Base-by-base conservation (phyloP, 2,113 vertebrate genomes). In the Drymodes brunneopygia region DNA sequence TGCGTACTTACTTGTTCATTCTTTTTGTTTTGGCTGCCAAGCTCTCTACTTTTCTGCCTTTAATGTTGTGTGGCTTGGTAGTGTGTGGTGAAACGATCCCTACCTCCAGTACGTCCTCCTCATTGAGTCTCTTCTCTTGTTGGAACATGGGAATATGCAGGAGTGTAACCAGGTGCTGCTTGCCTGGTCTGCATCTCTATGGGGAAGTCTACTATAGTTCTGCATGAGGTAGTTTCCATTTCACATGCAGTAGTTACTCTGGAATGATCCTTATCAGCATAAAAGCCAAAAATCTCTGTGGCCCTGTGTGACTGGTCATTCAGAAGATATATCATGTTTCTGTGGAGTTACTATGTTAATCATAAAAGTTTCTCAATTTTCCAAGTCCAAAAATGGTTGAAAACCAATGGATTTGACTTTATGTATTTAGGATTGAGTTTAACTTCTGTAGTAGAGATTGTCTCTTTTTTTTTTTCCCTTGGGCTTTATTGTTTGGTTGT, bases 131-230 rank as follows among this genome's bases (percentile, higher is more conserved):
- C 48, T 40, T 48, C 6, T 48, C 20, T 19, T 11, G 12, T 18
- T 44, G 51, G 47, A 29, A 11, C 11, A 0, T 0, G 0, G 60
- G 28, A 29, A 15, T 3, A 15, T 18, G 7, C 2, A 29, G 15
- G 24, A 42, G 23, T 0, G 18, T 4, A 20, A 51, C 0, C 7
- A 0, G 17, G 7, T 8, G 1, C 61, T 3, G 28, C 64, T 58
- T 33, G 66, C 54, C 57, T 27, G 47, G 71, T 33, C 44, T 24
- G 22, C 0, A 19, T 38, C 73, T 48, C 22, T 10, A 44, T 58
- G 1, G 0, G 9, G 42, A 48, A 40, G 38, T 48, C 40, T 53
- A 48, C 29, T 45, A 0, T 5, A 10, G 28, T 25, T 88, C 56
- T 82, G 53, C 28, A 38, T 2, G 0, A 3, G 40, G 54, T 8